phyloP scores from a whole-genome alignment of 2,113 vertebrate species.

The Otis tarda region DNA sequence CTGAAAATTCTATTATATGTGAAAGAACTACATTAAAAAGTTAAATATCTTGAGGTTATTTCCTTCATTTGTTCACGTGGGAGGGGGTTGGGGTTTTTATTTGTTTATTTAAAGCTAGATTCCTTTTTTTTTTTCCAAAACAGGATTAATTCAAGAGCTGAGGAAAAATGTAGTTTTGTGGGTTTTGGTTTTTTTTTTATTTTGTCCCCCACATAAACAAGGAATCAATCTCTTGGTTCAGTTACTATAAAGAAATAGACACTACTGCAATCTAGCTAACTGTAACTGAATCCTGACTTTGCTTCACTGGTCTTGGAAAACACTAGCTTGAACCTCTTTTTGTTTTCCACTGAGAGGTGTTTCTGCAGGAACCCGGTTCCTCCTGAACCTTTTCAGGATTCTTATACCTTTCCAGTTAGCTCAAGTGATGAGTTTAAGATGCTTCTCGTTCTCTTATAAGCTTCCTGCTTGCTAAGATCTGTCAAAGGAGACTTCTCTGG shows the following conservation, averaged over 20 bases:
- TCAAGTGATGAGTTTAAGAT: neutral
- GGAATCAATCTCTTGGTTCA: neutral
- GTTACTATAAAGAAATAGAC: neutral
- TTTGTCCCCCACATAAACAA: neutral
- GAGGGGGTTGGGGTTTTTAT: neutral
- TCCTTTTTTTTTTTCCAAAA: neutral
- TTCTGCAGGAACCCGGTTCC: neutral
- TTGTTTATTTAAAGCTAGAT: neutral
- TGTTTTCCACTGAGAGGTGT: neutral
- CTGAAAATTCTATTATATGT: neutral
- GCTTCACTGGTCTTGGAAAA: neutral
- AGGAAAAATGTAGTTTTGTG: neutral
- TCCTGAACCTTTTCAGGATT: neutral
- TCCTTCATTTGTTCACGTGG: neutral
- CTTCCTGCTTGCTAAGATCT: neutral
- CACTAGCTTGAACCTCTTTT: neutral
- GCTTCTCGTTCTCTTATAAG: neutral
- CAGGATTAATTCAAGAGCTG: neutral
- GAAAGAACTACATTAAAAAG: neutral
- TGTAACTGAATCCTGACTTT: neutral
- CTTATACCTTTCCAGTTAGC: neutral
- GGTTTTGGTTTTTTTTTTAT: neutral
- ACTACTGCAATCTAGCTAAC: neutral
- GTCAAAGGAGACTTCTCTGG: neutral
- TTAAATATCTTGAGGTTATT: neutral